Conservation (phyloP, 2,113 vertebrate species). For the Saimiri boliviensis region DNA sequence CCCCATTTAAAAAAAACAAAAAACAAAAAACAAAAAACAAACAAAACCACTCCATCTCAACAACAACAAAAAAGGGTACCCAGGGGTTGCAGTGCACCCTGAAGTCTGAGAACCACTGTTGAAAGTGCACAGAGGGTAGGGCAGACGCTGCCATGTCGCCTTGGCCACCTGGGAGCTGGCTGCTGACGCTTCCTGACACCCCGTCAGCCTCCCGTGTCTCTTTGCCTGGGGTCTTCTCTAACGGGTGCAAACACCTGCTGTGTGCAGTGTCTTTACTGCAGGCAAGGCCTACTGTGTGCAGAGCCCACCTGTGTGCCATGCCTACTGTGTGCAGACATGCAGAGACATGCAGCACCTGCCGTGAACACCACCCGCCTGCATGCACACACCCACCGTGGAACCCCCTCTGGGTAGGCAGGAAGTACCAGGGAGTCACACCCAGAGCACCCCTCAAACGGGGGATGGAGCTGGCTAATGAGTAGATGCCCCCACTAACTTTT, state of each 20-base stretch:
- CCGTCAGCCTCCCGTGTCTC: not conserved
- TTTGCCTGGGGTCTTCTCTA: not conserved
- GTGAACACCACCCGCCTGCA: not conserved
- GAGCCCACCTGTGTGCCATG: not conserved
- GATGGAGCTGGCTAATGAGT: not conserved
- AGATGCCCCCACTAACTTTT: not conserved
- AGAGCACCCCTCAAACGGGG: not conserved
- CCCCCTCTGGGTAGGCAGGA: not conserved
- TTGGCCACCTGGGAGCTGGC: not conserved
- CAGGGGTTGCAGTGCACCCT: fast-evolving
- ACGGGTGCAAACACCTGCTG: not conserved
- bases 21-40: too few species aligned
- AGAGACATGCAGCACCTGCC: not conserved
- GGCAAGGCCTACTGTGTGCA: not conserved
- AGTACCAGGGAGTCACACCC: not conserved
- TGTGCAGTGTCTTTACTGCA: not conserved
- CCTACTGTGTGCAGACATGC: not conserved
- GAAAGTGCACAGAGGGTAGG: not conserved
- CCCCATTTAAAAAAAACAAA: too few species aligned
- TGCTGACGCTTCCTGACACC: not conserved
- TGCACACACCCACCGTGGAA: not conserved
- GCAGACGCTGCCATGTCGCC: not conserved
- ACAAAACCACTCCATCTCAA: too few species aligned
- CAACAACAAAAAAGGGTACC: not conserved
- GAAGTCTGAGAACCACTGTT: not conserved